Evolutionary conservation across 2,113 vertebrate genomes (phyloP).

Genomic region (Kryptolebias marmoratus): DNA sequence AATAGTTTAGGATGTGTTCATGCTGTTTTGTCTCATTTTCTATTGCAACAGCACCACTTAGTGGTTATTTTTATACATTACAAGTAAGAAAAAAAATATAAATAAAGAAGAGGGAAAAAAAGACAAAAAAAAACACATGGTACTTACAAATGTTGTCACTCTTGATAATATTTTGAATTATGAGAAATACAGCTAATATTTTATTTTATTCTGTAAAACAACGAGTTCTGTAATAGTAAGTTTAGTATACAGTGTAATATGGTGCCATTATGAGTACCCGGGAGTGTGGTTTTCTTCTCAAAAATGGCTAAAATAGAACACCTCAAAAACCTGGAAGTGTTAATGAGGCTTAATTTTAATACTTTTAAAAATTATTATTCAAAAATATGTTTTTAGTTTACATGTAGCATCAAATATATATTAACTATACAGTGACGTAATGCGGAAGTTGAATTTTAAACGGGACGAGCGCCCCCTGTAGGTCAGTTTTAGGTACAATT

Average conservation of each 20-base stretch:
- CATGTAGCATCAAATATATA: no score
- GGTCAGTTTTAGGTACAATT: no score
- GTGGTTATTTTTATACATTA: not conserved
- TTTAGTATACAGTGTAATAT: not conserved
- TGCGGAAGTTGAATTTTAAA: no score
- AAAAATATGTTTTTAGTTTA: not conserved
- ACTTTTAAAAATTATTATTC: not conserved
- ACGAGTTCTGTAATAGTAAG: not conserved
- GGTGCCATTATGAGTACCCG: constrained; percentile 18
- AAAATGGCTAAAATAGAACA: not conserved
- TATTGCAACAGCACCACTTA: constrained; percentile 17
- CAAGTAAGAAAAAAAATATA: no score
- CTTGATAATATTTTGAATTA: no score
- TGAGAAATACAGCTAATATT: no score
- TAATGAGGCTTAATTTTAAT: not conserved
- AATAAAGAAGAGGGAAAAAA: not conserved
- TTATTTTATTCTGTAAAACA: no score
- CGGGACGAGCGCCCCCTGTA: no score
- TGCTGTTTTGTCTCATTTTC: not conserved
- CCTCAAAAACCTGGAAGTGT: not conserved
- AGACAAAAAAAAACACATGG: not conserved
- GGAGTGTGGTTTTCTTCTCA: constrained; percentile 28
- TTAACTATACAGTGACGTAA: no score
- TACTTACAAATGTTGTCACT: not conserved
- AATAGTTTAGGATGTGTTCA: no score